phyloP scores from a whole-genome alignment of 2,113 vertebrate species.

The Nycticebus coucang region DNA sequence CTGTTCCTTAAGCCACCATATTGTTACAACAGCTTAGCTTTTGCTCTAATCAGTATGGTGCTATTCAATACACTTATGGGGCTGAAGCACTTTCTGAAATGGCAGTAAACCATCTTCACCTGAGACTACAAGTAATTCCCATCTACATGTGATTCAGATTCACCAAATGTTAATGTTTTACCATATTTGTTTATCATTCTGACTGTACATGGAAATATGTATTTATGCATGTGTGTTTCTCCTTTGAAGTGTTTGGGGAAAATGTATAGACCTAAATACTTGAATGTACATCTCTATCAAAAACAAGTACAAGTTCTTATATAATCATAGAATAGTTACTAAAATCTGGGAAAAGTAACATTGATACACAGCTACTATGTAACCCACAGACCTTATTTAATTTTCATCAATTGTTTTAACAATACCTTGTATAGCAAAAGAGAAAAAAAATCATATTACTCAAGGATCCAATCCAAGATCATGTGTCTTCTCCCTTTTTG shows the following conservation, averaged over 20 bases:
- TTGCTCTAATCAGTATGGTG: background rate
- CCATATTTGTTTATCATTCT: background rate
- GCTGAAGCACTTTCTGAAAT: background rate
- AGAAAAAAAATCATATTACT: background rate
- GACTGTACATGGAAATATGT: background rate
- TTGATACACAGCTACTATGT: background rate
- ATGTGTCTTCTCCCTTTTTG: background rate
- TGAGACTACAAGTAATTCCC: background rate
- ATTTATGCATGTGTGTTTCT: background rate
- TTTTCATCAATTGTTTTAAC: background rate
- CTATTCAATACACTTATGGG: background rate
- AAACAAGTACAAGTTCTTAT: background rate
- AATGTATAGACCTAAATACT: constrained; percentile 17
- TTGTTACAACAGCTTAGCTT: background rate
- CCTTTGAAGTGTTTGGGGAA: background rate
- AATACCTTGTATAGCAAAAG: constrained; percentile 6
- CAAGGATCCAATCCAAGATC: background rate
- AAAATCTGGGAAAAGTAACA: constrained; percentile 18
- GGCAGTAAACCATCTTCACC: background rate
- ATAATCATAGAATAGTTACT: constrained; percentile 13
- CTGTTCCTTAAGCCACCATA: background rate
- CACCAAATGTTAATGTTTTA: background rate
- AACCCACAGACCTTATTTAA: background rate
- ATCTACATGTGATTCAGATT: background rate
- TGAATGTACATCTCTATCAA: background rate